Percentiles rank a stretch among this genome's conserved stretches.
Evolutionary conservation across 2,113 vertebrate genomes (phyloP).

Genomic region (Oostethus manadensis): DNA sequence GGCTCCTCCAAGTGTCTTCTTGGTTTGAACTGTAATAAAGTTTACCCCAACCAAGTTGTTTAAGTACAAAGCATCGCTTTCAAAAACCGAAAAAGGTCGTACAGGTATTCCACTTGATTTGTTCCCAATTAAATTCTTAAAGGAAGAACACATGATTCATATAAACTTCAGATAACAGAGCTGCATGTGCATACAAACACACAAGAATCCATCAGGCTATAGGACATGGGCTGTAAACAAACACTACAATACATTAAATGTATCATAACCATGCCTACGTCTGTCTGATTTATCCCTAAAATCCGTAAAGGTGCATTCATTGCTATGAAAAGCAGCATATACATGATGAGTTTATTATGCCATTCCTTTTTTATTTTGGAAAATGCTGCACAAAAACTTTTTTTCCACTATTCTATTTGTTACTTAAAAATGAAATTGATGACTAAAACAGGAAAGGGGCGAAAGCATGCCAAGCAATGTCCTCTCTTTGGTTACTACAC

Average conservation of each 20-base stretch:
- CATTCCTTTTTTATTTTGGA: too few relatives aligned
- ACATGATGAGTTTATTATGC: too few relatives aligned
- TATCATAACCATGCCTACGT: neutral
- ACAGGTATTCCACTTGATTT: constrained; percentile 8
- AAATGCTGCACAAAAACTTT: too few relatives aligned
- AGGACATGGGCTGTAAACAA: neutral
- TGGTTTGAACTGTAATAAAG: too few relatives aligned
- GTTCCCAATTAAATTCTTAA: constrained; percentile 1
- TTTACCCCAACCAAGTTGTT: too few relatives aligned
- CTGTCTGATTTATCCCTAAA: neutral
- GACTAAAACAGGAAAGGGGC: constrained; percentile 40
- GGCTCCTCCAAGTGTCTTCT: too few relatives aligned
- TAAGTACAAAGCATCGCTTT: too few relatives aligned
- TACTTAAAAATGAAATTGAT: constrained; percentile 40
- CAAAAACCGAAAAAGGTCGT: neutral
- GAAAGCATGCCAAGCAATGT: constrained; percentile 39
- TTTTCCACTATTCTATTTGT: constrained; percentile 26
- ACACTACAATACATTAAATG: neutral
- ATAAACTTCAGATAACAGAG: constrained; percentile 38
- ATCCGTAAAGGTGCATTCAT: neutral
- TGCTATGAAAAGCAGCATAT: neutral
- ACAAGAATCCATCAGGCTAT: constrained; percentile 27
- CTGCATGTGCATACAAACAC: constrained; percentile 36
- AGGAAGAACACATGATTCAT: constrained; percentile 33
- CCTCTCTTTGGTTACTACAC: constrained; percentile 49